Evolutionary conservation across 2,113 vertebrate species (phyloP).

Genomic region (Maccullochella peelii): DNA sequence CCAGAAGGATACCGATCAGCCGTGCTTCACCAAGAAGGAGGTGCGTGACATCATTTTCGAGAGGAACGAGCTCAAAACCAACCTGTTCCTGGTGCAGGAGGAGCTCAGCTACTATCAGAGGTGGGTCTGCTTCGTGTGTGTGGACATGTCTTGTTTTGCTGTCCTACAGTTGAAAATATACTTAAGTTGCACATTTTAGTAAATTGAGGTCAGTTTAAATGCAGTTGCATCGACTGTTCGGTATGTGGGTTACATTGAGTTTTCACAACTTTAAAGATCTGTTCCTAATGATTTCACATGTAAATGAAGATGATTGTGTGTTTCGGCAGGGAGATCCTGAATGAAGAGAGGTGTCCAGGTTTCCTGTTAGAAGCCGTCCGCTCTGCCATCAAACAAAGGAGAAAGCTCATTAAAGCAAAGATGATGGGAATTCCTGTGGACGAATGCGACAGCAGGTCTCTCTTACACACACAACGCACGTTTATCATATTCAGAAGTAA

Average conservation of each 20-base stretch:
- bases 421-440: conserved; percentile 92
- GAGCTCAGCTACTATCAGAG: conserved; percentile 95
- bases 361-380: conserved; percentile 91
- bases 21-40: conserved; percentile 92
- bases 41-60: conserved; percentile 93
- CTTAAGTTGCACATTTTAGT: neutral
- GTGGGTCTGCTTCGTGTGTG: conserved; percentile 73
- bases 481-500: neutral
- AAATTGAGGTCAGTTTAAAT: neutral
- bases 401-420: conserved; percentile 94
- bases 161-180: neutral
- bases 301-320: neutral
- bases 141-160: neutral
- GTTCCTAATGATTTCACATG: neutral
- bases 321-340: conserved; percentile 90
- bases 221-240: neutral
- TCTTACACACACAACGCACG: neutral
- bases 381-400: conserved; percentile 89
- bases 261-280: neutral
- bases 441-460: conserved; percentile 90
- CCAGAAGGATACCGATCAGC: conserved; percentile 80
- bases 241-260: neutral
- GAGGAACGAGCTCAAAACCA: conserved; percentile 95
- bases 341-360: conserved; percentile 88
- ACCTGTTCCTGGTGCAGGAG: conserved; percentile 95